Evolutionary conservation across 2,113 vertebrate genomes (phyloP).

Genomic region (Laterallus jamaicensis): DNA sequence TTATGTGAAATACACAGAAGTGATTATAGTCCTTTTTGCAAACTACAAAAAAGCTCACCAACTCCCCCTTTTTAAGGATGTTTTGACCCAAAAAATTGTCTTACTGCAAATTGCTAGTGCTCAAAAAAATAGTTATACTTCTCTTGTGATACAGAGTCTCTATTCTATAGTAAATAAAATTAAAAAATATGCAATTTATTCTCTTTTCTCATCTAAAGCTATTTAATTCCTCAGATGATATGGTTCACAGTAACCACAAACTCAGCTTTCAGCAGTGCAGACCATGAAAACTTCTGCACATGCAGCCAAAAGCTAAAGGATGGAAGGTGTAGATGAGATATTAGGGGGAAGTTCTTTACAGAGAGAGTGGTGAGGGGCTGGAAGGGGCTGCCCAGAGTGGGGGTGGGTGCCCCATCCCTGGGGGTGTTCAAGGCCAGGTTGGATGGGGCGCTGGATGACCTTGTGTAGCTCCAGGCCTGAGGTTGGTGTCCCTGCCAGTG

Average conservation of each 20-base stretch:
- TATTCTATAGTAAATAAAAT: neutral
- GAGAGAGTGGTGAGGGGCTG: too few species aligned
- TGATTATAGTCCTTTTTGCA: neutral
- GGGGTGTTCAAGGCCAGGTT: too few species aligned
- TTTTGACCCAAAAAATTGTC: neutral
- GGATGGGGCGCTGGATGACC: too few species aligned
- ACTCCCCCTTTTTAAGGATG: neutral
- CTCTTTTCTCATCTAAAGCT: neutral
- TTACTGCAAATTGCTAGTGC: neutral
- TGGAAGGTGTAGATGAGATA: too few species aligned
- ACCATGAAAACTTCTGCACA: neutral
- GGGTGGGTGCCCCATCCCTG: too few species aligned
- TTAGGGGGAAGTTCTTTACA: too few species aligned
- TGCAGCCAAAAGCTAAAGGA: neutral
- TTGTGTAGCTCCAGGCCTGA: too few species aligned
- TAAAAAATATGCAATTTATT: neutral
- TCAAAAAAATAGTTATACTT: neutral
- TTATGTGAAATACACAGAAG: neutral
- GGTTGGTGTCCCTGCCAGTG: too few species aligned
- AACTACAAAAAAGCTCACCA: neutral
- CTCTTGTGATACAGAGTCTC: neutral
- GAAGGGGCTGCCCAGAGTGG: too few species aligned
- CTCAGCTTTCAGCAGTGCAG: neutral
- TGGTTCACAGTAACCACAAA: neutral
- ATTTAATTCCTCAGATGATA: neutral